Conservation (phyloP, 2,113 vertebrate genomes). For the Guaruba guarouba region DNA sequence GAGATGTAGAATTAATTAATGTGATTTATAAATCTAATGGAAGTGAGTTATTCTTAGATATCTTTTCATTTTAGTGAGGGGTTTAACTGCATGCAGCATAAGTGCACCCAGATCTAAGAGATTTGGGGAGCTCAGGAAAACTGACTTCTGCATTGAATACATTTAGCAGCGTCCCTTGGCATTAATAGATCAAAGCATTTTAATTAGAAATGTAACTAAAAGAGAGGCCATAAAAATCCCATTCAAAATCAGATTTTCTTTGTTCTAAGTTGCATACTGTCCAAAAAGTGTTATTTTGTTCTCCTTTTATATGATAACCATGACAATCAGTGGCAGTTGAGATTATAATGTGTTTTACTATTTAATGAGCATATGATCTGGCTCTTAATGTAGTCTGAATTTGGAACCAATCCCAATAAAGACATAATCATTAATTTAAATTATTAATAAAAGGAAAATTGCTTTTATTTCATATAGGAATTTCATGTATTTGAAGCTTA, state of each 20-base stretch:
- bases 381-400: constrained; percentile 15
- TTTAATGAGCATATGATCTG: constrained; percentile 36
- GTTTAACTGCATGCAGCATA: constrained; percentile 56
- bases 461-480: neutral
- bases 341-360: neutral
- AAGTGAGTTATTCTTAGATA: constrained; percentile 79
- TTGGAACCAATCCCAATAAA: constrained; percentile 25
- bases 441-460: neutral
- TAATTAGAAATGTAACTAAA: constrained; percentile 78
- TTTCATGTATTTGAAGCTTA: neutral
- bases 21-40: constrained; percentile 80
- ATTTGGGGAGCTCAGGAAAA: constrained; percentile 67
- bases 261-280: constrained; percentile 19
- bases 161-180: constrained; percentile 69
- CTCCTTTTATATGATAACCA: neutral
- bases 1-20: constrained; percentile 83
- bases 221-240: constrained; percentile 45
- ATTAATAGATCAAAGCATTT: constrained; percentile 76
- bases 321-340: constrained; percentile 37
- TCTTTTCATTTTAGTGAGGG: constrained; percentile 71
- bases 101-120: constrained; percentile 67
- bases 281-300: constrained; percentile 40
- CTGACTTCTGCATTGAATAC: constrained; percentile 65
- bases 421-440: neutral
- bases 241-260: constrained; percentile 54